Base-by-base conservation (phyloP, 1,140 invertebrate species). In the Drosophila lowei region DNA sequence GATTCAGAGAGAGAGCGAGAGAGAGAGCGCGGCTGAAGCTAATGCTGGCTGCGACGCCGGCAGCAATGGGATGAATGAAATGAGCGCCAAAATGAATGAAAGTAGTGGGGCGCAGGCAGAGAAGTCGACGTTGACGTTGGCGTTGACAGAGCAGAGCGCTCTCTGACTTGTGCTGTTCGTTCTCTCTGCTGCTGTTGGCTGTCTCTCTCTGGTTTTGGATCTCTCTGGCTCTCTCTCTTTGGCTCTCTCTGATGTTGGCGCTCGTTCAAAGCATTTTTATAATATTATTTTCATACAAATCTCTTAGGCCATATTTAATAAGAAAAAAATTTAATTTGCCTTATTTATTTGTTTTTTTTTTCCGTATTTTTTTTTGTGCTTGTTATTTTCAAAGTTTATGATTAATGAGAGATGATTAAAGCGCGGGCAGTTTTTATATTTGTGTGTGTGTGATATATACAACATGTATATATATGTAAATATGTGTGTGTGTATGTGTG, bases 341-440 rank as follows among this genome's bases (percentile, higher is more conserved):
- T 81, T 74, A 58, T 74, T 79, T 64, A 66, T 72, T 55, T 53
- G 57, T 60, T 52, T 65, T 55, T 46, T 56, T 54, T 21, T 64
- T 48, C 34, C 23, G 23, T 56, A 72, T 56, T 30, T 16, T 8
- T 55, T 67, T 34, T 53, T 11, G 30, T 11, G 28, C 47, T 65
- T 73, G 68, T 68, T 77, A 54, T 72, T 76, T 56, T 55, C 59
- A 71, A 83, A 85, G 81, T 85, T 85, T 86, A 75, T 85, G 81
- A 85, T 86, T 85, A 86, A 85, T 81, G 79, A 66, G 81, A 74
- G 67, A 76, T 83, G 79, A 83, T 83, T 83, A 83, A 79, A 70
- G 50, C 67, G 57, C 57, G 49, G 30, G 2, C 30, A 44, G 34
- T 11, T 38, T 11, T 3, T 43, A 28, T 25, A 15, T 34, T 13